A percentile compares a stretch with the other conserved stretches of the same genome.
Conservation (phyloP, 1,140 invertebrate species). For the Pectinophora gossypiella region DNA sequence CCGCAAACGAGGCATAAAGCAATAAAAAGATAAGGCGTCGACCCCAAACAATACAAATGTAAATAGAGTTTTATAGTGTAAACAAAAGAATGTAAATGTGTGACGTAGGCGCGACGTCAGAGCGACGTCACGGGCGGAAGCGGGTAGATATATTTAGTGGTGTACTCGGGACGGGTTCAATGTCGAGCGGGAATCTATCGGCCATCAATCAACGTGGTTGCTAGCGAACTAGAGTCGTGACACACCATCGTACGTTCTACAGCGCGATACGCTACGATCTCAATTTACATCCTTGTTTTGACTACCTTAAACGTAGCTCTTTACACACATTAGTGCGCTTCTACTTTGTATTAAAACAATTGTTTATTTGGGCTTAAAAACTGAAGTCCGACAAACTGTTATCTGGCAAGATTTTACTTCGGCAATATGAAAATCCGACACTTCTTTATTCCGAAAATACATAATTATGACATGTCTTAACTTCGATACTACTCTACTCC, state of each 20-base stretch:
- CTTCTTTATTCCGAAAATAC: too few species aligned
- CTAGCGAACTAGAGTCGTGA: neutral
- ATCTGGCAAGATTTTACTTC: too few species aligned
- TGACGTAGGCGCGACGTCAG: constrained; percentile 58
- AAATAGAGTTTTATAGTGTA: constrained; percentile 69
- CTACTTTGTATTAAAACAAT: too few species aligned
- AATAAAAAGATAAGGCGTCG: constrained; percentile 63
- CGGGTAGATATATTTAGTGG: constrained; percentile 63
- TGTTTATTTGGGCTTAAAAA: too few species aligned
- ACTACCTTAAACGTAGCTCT: too few species aligned
- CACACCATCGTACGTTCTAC: neutral
- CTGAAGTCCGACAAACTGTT: too few species aligned
- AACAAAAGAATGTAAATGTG: constrained; percentile 60
- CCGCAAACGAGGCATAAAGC: constrained; percentile 22
- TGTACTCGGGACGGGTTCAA: constrained; percentile 58
- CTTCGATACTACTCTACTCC: too few species aligned
- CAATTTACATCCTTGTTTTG: too few species aligned
- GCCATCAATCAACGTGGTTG: constrained; percentile 55
- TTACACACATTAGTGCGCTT: too few species aligned
- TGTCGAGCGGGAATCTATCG: constrained; percentile 64
- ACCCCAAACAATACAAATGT: constrained; percentile 63
- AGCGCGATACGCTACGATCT: neutral
- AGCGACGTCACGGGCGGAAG: constrained; percentile 56
- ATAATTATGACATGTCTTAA: too few species aligned
- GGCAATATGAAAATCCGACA: too few species aligned